Conservation (phyloP, 2,888 invertebrate species). For the Cenopis cana region DNA sequence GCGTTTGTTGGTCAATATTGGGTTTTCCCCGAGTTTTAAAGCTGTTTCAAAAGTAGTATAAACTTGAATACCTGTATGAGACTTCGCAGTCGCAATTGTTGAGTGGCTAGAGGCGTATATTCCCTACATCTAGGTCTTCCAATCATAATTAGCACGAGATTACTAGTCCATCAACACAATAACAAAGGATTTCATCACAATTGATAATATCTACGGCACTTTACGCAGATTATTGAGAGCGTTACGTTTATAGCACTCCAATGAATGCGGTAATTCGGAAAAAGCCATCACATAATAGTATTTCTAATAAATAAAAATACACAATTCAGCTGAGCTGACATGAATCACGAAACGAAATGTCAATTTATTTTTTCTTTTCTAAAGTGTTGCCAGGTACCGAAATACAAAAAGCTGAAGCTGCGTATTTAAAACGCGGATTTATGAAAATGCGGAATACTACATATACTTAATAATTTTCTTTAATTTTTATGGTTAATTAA, state of each 20-base stretch:
- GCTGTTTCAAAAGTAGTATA: neutral
- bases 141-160: constrained; percentile 73
- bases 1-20: constrained; percentile 69
- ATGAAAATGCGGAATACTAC: too few species aligned
- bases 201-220: neutral
- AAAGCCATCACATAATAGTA: constrained; percentile 3
- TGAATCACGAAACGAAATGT: constrained; percentile 32
- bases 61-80: constrained; percentile 87
- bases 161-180: constrained; percentile 44
- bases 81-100: constrained; percentile 93
- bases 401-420: too few species aligned
- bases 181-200: constrained; percentile 30
- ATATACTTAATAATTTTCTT: too few species aligned
- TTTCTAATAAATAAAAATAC: constrained; percentile 42
- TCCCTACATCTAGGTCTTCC: constrained; percentile 89
- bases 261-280: neutral
- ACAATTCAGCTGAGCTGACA: constrained; percentile 42
- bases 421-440: too few species aligned
- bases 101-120: constrained; percentile 93
- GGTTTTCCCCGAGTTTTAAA: constrained; percentile 3
- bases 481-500: too few species aligned
- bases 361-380: constrained; percentile 27
- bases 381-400: too few species aligned
- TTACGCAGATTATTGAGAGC: neutral
- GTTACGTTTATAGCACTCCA: neutral